Evolutionary conservation across 2,797 vertebrate genomes (phyloP).

Genomic region (Chloroceryle inda): DNA sequence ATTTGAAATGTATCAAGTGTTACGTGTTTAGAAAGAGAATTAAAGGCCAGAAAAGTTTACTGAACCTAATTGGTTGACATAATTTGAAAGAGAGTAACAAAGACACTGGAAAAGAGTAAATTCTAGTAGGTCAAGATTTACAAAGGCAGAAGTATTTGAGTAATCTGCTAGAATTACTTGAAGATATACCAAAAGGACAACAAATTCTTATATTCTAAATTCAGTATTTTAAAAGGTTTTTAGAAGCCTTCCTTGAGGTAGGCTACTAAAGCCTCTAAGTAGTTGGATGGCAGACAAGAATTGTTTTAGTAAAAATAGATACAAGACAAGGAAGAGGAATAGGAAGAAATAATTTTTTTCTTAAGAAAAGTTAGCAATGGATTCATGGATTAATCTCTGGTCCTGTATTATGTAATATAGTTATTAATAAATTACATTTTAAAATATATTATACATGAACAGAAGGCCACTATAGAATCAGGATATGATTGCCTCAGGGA

Average conservation of each 20-base stretch:
- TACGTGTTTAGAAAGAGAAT: background rate
- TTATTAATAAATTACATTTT: slow-evolving; percentile 49
- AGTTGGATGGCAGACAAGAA: background rate
- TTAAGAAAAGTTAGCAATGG: background rate
- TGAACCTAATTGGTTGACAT: background rate
- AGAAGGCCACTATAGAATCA: slow-evolving; percentile 74
- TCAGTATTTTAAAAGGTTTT: background rate
- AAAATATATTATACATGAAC: slow-evolving; percentile 79
- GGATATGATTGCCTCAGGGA: slow-evolving; percentile 86
- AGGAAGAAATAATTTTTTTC: background rate
- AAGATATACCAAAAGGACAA: background rate
- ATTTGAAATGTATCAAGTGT: background rate
- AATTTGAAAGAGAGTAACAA: background rate
- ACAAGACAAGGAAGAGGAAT: background rate
- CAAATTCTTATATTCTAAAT: background rate
- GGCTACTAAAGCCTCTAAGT: background rate
- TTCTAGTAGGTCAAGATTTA: background rate
- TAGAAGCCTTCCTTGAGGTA: background rate
- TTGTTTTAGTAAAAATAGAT: background rate
- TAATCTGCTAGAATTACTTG: background rate
- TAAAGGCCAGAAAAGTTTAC: background rate
- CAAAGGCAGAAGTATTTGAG: background rate
- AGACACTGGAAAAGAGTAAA: background rate
- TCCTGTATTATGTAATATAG: slow-evolving; percentile 5
- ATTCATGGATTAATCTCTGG: slow-evolving; percentile 19